A percentile compares a stretch with the other conserved stretches of the same genome.
Evolutionary conservation across 1,140 invertebrate species (phyloP).

Genomic region (Laupala kohalensis): DNA sequence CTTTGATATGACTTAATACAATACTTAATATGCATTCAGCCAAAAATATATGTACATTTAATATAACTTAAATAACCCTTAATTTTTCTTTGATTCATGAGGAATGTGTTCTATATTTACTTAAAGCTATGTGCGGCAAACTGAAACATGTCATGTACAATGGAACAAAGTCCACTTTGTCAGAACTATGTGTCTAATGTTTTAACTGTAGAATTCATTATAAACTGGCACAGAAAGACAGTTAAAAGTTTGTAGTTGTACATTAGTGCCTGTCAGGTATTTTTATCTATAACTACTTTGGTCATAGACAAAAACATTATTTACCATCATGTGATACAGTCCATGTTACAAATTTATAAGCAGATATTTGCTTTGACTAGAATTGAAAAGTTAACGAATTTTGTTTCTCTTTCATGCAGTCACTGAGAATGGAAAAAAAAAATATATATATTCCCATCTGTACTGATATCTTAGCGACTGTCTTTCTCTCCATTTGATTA

Average conservation of each 20-base stretch:
- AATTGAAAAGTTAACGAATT: background rate
- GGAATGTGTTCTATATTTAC: background rate
- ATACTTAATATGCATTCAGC: background rate
- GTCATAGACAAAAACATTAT: background rate
- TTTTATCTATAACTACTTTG: background rate
- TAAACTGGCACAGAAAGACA: background rate
- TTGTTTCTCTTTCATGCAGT: background rate
- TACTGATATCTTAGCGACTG: background rate
- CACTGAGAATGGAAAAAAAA: background rate
- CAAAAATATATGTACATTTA: conserved; percentile 6
- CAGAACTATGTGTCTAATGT: background rate
- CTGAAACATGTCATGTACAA: background rate
- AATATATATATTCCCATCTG: background rate
- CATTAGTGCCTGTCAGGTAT: background rate
- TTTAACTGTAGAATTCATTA: background rate
- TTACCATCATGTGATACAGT: background rate
- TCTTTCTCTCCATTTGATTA: background rate
- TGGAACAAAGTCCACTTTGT: background rate
- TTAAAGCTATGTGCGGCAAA: conserved; percentile 2
- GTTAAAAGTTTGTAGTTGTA: background rate
- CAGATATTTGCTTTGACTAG: background rate
- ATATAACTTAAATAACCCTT: background rate
- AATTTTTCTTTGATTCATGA: conserved; percentile 4
- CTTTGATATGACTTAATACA: conserved; percentile 6
- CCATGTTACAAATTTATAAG: background rate